A percentile compares a stretch with the other conserved stretches of the same genome.
Conservation (phyloP, 2,797 vertebrate species). For the Microctenopoma lineatum region DNA sequence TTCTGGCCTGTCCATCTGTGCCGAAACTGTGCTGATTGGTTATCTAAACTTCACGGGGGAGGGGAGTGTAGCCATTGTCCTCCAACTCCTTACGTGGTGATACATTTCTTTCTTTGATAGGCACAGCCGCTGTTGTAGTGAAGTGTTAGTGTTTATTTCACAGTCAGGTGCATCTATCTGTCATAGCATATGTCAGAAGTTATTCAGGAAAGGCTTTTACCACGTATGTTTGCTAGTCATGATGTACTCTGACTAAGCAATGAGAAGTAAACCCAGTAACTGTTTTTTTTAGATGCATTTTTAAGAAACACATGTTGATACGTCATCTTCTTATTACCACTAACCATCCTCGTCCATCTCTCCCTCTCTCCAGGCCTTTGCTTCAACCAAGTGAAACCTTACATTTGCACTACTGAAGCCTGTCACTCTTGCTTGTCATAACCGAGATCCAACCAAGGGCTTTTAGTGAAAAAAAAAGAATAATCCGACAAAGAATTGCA, state of each 20-base stretch:
- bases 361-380: slow-evolving; percentile 84
- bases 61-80: slow-evolving; percentile 31
- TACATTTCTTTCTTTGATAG: slow-evolving; percentile 6
- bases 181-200: neutral
- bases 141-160: neutral
- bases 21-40: slow-evolving; percentile 41
- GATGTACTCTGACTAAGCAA: neutral
- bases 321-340: neutral
- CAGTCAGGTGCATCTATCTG: neutral
- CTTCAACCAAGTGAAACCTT: slow-evolving; percentile 88
- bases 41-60: slow-evolving; percentile 37
- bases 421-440: slow-evolving; percentile 62
- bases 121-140: neutral
- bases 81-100: slow-evolving; percentile 24
- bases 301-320: slow-evolving; percentile 1
- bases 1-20: slow-evolving; percentile 58
- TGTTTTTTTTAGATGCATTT: slow-evolving; percentile 1
- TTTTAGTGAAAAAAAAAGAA: slow-evolving; percentile 63
- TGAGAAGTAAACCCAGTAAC: slow-evolving; percentile 10
- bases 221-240: slow-evolving; percentile 4
- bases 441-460: slow-evolving; percentile 75
- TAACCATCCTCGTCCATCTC: slow-evolving; percentile 7
- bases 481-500: slow-evolving; percentile 51
- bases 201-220: slow-evolving; percentile 8
- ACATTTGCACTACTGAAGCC: slow-evolving; percentile 82